Evolutionary conservation across 2,113 vertebrate genomes (phyloP).

Genomic region (Kryptolebias marmoratus): DNA sequence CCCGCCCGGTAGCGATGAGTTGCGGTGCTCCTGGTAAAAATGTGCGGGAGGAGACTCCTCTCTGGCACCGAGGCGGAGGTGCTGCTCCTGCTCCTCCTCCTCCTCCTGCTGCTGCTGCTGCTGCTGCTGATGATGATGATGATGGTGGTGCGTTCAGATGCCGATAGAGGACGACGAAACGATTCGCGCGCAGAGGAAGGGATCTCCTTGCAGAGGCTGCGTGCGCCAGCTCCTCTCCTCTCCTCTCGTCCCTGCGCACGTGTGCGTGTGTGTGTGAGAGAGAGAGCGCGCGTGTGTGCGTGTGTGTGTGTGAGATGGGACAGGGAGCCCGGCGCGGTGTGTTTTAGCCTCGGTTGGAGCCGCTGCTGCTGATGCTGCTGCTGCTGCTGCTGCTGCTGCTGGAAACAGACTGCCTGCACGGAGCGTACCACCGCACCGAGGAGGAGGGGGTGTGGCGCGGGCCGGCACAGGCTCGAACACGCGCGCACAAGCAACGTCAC

Average conservation of each 20-base stretch:
- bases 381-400: conserved; percentile 71
- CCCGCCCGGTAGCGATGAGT: conserved; percentile 40
- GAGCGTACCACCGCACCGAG: conserved; percentile 79
- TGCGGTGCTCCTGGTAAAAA: conserved; percentile 47
- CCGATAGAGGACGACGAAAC: conserved; percentile 62
- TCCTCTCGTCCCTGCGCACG: conserved; percentile 21
- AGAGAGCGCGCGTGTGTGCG: background rate
- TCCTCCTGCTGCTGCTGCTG: conserved; percentile 45
- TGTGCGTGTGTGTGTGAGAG: conserved; percentile 29
- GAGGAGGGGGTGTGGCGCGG: conserved; percentile 79
- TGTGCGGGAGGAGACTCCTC: conserved; percentile 44
- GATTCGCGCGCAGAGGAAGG: conserved; percentile 41
- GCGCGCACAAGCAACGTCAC: conserved; percentile 32
- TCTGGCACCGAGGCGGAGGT: conserved; percentile 52
- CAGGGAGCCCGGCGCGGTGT: conserved; percentile 65
- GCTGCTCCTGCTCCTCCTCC: conserved; percentile 52
- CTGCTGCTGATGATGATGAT: conserved; percentile 36
- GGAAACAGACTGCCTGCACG: conserved; percentile 76
- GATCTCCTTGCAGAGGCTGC: conserved; percentile 46
- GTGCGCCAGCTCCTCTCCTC: conserved; percentile 42
- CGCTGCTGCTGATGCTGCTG: conserved; percentile 72
- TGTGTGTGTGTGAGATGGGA: conserved; percentile 2
- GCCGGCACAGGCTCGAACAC: conserved; percentile 50
- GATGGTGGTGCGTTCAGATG: conserved; percentile 61
- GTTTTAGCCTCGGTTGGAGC: conserved; percentile 78